A percentile compares a stretch with the other conserved stretches of the same genome.
These are phyloP conservation scores for Lytechinus pictus DNA, from an alignment of 35 echinoderm and acorn worm genomes.

Conservation along the genomic window DNA sequence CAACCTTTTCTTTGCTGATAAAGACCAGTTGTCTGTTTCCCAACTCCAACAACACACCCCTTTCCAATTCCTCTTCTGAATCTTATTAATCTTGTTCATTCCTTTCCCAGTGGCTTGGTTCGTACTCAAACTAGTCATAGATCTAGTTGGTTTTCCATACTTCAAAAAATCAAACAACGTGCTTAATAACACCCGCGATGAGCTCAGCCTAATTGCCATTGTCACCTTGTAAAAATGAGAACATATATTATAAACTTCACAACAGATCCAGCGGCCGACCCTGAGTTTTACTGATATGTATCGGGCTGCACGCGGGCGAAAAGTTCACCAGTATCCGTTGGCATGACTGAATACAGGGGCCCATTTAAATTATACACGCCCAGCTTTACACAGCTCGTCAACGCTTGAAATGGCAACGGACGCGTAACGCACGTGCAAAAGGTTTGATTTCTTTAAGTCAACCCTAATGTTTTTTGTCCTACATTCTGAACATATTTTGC, in stretches of 20 bases:
- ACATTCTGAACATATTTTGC: neutral
- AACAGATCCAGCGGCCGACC: neutral
- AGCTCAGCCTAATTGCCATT: neutral
- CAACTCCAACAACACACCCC: neutral
- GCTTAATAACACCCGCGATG: neutral
- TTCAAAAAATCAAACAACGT: neutral
- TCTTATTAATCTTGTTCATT: too few relatives aligned
- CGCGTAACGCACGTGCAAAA: neutral
- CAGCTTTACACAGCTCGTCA: neutral
- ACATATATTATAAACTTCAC: too few relatives aligned
- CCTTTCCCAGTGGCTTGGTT: neutral
- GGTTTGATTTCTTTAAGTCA: neutral
- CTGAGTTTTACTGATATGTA: neutral
- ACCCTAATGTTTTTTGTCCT: neutral
- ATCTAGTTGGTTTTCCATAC: neutral
- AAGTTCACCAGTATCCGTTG: neutral
- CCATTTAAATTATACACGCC: neutral
- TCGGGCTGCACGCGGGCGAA: neutral
- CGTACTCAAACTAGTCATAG: neutral
- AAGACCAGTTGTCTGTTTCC: neutral
- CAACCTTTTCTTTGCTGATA: neutral
- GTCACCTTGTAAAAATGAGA: neutral
- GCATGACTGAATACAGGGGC: neutral
- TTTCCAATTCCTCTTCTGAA: neutral
- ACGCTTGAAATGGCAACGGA: neutral